Evolutionary conservation across 2,888 invertebrate species (phyloP).

Genomic region (Pachymerium ferrugineum): DNA sequence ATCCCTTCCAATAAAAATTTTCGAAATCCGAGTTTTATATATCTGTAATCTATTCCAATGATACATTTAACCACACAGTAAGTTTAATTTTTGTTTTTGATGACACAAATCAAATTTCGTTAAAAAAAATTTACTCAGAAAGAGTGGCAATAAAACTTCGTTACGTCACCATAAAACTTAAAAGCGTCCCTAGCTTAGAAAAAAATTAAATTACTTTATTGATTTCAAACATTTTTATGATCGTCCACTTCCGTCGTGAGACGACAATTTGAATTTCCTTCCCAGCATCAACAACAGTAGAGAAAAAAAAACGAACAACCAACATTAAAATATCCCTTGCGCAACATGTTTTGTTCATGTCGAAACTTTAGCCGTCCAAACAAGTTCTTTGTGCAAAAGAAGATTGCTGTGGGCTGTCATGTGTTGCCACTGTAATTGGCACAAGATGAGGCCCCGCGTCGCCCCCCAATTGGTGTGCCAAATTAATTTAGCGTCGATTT

Average conservation of each 20-base stretch:
- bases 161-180: not conserved
- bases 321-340: not conserved
- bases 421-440: constrained; percentile 25
- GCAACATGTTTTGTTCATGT: constrained; percentile 2
- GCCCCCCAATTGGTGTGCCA: constrained; percentile 25
- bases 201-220: not conserved
- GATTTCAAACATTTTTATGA: not conserved
- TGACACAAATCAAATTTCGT: not conserved
- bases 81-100: not conserved
- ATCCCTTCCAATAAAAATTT: no score
- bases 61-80: no score
- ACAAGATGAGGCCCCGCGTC: constrained; percentile 23
- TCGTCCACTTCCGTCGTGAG: not conserved
- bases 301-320: not conserved
- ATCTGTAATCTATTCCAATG: no score
- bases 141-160: not conserved
- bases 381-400: constrained; percentile 20
- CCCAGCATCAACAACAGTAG: not conserved
- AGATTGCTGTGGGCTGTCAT: constrained; percentile 24
- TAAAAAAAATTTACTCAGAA: not conserved
- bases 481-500: constrained; percentile 30
- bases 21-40: no score
- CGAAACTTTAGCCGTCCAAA: not conserved
- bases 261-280: not conserved
- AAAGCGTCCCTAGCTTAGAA: not conserved